Conservation (phyloP, 2,113 vertebrate genomes). For the Seriola rivoliana region DNA sequence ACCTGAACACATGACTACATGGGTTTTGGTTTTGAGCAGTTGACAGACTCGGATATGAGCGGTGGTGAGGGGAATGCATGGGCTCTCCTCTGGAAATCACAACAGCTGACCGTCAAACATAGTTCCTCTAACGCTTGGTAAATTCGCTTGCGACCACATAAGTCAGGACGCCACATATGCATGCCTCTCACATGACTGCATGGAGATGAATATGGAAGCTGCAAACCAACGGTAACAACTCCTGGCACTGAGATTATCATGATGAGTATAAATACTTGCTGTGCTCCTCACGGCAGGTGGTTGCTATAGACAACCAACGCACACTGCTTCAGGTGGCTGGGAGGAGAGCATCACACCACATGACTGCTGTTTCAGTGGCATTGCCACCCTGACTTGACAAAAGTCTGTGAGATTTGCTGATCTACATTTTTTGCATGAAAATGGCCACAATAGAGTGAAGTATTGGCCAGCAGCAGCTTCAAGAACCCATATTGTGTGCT, state of each 20-base stretch:
- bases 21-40: conserved; percentile 25
- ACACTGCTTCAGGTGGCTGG: conserved; percentile 13
- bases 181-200: conserved; percentile 60
- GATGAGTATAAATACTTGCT: conserved; percentile 43
- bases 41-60: conserved; percentile 25
- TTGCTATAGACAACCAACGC: conserved; percentile 24
- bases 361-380: neutral
- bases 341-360: neutral
- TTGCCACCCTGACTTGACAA: neutral
- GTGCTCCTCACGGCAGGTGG: conserved; percentile 43
- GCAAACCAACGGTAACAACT: conserved; percentile 34
- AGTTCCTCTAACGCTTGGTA: conserved; percentile 57
- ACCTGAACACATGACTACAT: conserved; percentile 34
- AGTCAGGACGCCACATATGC: conserved; percentile 28
- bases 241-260: conserved; percentile 33
- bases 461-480: neutral
- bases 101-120: conserved; percentile 76
- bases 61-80: conserved; percentile 19
- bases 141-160: conserved; percentile 45
- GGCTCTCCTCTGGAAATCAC: conserved; percentile 53
- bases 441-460: neutral
- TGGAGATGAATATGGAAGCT: conserved; percentile 57
- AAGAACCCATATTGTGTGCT: neutral
- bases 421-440: conserved; percentile 4
- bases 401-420: neutral